Conservation (phyloP, 1,140 invertebrate genomes). For the Arctopsyche grandis region DNA sequence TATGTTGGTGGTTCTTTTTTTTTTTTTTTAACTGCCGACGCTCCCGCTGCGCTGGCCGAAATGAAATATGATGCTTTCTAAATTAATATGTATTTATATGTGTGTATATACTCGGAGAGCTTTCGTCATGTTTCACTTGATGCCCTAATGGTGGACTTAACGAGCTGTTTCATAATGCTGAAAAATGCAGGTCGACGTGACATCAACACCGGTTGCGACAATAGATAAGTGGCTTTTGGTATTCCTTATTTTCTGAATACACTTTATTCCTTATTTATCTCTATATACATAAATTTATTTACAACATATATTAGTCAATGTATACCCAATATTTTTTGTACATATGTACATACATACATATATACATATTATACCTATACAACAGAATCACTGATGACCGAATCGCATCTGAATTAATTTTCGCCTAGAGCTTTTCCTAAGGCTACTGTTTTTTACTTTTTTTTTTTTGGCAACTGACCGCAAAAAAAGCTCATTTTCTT, state of each 20-base stretch:
- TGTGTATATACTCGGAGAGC: background rate
- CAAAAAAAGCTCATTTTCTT: too few species aligned
- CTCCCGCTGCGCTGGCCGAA: background rate
- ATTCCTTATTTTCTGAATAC: background rate
- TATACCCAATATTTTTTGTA: too few species aligned
- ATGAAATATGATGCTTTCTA: background rate
- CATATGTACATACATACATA: too few species aligned
- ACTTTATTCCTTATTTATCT: background rate
- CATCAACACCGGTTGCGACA: background rate
- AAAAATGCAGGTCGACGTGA: slow-evolving; percentile 12
- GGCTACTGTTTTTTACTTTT: too few species aligned
- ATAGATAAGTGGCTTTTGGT: background rate
- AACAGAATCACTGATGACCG: too few species aligned
- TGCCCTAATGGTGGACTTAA: background rate
- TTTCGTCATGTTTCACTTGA: slow-evolving; percentile 29
- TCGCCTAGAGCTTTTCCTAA: too few species aligned
- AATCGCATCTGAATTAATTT: too few species aligned
- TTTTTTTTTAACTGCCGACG: background rate
- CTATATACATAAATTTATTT: background rate
- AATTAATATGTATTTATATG: slow-evolving; percentile 14
- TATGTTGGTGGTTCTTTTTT: background rate
- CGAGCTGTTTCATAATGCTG: slow-evolving; percentile 23
- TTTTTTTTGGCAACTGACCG: too few species aligned
- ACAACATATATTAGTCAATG: background rate
- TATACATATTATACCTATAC: too few species aligned